Base-by-base conservation (phyloP, 2,888 invertebrate species). In the Pseudoips prasinana region DNA sequence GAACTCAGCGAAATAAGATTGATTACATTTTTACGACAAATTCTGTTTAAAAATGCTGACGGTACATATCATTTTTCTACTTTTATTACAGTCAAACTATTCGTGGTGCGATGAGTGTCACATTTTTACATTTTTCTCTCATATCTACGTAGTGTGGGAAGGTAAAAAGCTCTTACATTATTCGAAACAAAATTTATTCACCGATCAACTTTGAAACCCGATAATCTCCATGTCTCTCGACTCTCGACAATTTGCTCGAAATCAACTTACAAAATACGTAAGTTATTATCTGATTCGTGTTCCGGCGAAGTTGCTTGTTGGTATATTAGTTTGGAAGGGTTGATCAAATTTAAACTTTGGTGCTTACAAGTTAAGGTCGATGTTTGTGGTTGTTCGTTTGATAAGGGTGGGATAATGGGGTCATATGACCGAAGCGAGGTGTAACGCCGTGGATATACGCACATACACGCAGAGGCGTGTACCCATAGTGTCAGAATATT, bases 341-440 rank as follows among this genome's bases (percentile, higher is more conserved):
- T 49, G 50, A 46, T 39, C 42, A 59, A 69, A 57, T 64, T 58
- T 59, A 61, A 57, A 58, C 72, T 66, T 66, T 72, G 55, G 40
- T 29, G 30, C 32, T 31, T 33, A 40, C 26, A 30, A 36, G 22
- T 51, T 73, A 81, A 61, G 65, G 79, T 73, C 55, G 54, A 47
- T 54, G 69, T 73, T 78, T 49, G 64, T 36, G 50, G 56, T 54
- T 35, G 36, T 39, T 42, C 22, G 29, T 34, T 33, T 47, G 47
- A 53, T 68, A 66, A 73, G 79, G 76, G 74, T 69, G 73, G 76
- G 64, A 69, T 79, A 82, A 82, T 80, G 71, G 72, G 76, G 75
- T 80, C 75, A 79, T 82, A 81, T 76, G 70, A 73, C 66, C 73
- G 71, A 59, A 67, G 69, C 54, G 77, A 75, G 73, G 79, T 82